Evolutionary conservation across 64 coral and sea anemone species (phyloP), one percentile per base, ranked within the genome.

Genomic region (Pocillopora damicornis): DNA sequence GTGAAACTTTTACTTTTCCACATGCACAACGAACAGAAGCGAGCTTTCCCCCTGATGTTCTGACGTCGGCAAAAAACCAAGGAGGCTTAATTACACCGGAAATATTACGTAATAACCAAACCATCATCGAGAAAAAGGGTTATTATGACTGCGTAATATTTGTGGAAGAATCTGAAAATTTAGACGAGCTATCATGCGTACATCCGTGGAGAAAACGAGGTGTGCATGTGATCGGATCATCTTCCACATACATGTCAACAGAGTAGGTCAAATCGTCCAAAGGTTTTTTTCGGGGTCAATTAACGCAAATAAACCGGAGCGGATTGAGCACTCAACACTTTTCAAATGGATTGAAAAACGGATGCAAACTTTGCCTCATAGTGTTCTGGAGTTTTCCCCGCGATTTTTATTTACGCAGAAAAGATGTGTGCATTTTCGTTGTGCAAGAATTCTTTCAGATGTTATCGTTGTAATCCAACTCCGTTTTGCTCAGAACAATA

Each of bases 221-320:
- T 72, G 37, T 56, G 8, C 81, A 85, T 65, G 81, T 72, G 81
- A 37, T 11, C 66, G 18, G 20, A n/a, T n/a, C 23, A 69, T 17
- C 0, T 22, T 51, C 35, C 22, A 42, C 62, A 65, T 15, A 68
- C 0, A 3, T 9, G 36, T 82, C 80, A 68, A 68, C n/a, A 65
- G 67, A 56, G 38, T 16, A 58, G 81, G 81, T 85, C 81, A 73
- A 45, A 37, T 18, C 67, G 81, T 72, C 81, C 81, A 85, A 85
- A 42, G 30, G 9, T 58, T 23, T 58, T 71, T 6, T 11, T 23
- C 20, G 13, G 17, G 30, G 34, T 42, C 34, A 83, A 17, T 14
- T 2, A 35, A 63, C 60, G 60, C 5, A 81, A 63, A 37, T 2
- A 63, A 17, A 6, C 59, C 20, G n/a, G 5, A 71, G 25, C 22